phyloP scores from a whole-genome alignment of 2,113 vertebrate genomes.

The Psittacula cyanocephala region DNA sequence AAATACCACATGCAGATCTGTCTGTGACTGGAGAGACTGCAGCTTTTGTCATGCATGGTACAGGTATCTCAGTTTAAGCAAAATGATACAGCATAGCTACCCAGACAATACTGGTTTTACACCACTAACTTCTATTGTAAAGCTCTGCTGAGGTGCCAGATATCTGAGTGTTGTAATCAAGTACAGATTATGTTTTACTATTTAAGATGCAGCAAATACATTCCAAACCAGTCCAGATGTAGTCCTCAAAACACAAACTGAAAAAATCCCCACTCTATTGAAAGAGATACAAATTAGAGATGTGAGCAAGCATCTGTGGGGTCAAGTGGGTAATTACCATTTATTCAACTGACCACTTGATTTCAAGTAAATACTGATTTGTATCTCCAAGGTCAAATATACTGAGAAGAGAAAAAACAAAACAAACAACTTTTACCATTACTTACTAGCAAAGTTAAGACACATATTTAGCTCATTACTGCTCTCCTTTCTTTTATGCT shows the following conservation, averaged over 20 bases:
- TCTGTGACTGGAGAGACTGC: not conserved
- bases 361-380: not conserved
- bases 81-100: not conserved
- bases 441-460: not conserved
- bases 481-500: conserved; percentile 27
- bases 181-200: not conserved
- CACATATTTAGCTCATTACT: conserved; percentile 43
- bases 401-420: not conserved
- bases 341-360: not conserved
- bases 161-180: not conserved
- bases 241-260: not conserved
- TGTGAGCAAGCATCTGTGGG: not conserved
- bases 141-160: not conserved
- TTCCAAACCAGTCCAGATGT: not conserved
- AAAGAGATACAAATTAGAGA: not conserved
- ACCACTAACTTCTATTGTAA: not conserved
- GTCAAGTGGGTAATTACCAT: not conserved
- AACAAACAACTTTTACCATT: not conserved
- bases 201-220: not conserved
- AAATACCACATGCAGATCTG: not conserved
- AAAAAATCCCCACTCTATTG: not conserved
- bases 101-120: not conserved
- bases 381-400: not conserved
- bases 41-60: not conserved
- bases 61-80: not conserved